phyloP scores from a whole-genome alignment of 2,113 vertebrate genomes.

The Apteryx owenii region DNA sequence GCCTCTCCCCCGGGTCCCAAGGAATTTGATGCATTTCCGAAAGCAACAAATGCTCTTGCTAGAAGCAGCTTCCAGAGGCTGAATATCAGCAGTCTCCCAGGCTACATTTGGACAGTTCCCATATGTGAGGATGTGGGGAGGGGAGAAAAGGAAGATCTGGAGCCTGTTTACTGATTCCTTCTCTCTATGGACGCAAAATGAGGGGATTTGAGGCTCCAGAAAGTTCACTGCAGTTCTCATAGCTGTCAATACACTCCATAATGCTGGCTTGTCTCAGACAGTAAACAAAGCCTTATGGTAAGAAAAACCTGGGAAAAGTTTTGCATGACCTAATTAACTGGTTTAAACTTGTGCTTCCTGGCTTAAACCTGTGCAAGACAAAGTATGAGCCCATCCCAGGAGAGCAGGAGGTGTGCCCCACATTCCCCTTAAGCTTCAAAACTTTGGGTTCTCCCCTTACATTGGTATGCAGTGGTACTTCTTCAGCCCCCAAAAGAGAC shows the following conservation, averaged over 20 bases:
- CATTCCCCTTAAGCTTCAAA: background rate
- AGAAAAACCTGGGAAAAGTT: background rate
- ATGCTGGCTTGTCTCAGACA: background rate
- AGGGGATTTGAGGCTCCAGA: background rate
- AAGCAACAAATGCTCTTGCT: background rate
- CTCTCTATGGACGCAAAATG: background rate
- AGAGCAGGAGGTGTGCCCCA: background rate
- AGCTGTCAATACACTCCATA: background rate
- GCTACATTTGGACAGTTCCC: background rate
- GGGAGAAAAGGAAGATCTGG: background rate
- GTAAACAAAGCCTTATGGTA: accelerated
- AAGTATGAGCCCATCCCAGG: background rate
- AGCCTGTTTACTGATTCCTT: background rate
- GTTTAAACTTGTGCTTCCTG: background rate
- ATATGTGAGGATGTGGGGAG: background rate
- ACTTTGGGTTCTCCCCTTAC: background rate
- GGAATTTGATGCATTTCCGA: slow-evolving; percentile 33
- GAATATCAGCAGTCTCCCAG: background rate
- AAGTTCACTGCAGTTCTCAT: background rate
- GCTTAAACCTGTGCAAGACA: background rate
- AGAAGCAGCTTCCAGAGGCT: background rate
- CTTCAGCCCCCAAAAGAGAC: background rate
- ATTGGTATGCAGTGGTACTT: background rate
- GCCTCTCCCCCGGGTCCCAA: background rate
- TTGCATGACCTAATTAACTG: background rate